These are phyloP conservation scores for Aphodius granarius DNA, from an alignment of 2,888 invertebrate species.

Conservation along the genomic window DNA sequence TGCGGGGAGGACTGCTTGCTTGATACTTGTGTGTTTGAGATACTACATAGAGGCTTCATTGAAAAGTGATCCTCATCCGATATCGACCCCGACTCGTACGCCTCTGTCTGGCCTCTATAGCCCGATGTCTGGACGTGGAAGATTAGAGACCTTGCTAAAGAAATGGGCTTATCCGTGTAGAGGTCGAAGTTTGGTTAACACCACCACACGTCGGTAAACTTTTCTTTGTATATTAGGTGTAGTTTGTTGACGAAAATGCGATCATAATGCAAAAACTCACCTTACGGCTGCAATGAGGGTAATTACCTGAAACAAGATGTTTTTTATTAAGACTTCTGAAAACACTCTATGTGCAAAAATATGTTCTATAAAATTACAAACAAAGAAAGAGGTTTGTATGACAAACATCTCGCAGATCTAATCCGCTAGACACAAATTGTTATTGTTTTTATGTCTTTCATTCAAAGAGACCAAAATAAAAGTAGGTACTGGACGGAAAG, in stretches of 20 bases:
- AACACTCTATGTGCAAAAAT: no score
- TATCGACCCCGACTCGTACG: not conserved
- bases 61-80: not conserved
- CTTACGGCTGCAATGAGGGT: no score
- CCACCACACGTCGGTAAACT: not conserved
- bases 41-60: not conserved
- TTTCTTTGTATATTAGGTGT: not conserved
- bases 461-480: no score
- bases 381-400: no score
- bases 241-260: not conserved
- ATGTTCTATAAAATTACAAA: no score
- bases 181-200: not conserved
- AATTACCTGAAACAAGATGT: no score
- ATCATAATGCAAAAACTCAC: not conserved
- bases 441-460: no score
- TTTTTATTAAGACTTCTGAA: no score
- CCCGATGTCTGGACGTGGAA: not conserved
- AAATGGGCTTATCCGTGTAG: not conserved
- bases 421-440: no score
- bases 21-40: not conserved
- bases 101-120: not conserved
- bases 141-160: not conserved
- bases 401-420: no score
- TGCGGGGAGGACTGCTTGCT: not conserved
- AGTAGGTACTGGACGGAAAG: no score